Evolutionary conservation across 1,140 invertebrate genomes (phyloP).

Genomic region (Tetraneura akinire): DNA sequence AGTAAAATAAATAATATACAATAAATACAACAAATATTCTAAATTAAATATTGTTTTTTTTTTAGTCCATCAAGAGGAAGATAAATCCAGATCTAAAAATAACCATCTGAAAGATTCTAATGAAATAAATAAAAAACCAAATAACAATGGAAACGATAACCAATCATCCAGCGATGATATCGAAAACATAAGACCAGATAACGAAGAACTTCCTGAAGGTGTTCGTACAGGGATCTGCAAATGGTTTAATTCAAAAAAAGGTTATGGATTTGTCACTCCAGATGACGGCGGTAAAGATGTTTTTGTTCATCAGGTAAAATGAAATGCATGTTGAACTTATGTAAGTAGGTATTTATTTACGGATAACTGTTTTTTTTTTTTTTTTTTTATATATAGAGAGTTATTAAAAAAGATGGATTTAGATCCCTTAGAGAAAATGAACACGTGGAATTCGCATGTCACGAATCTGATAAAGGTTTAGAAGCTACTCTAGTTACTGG

Average conservation of each 20-base stretch:
- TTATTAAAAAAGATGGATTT: conserved; percentile 85
- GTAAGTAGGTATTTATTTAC: too few relatives aligned
- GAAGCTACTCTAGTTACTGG: conserved; percentile 83
- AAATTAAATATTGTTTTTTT: not conserved
- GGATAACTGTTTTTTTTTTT: conserved; percentile 50
- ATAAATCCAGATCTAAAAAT: not conserved
- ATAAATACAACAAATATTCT: too few relatives aligned
- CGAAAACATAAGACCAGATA: conserved; percentile 52
- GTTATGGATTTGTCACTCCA: conserved; percentile 89
- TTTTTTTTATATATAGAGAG: conserved; percentile 67
- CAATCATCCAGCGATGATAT: conserved; percentile 37
- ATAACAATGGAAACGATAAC: conserved; percentile 51
- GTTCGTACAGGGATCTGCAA: conserved; percentile 77
- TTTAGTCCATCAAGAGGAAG: not conserved
- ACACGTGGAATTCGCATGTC: conserved; percentile 82
- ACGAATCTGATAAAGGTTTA: conserved; percentile 78
- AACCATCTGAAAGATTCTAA: not conserved
- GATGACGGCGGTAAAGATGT: conserved; percentile 85
- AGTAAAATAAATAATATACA: too few relatives aligned
- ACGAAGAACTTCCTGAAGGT: conserved; percentile 54
- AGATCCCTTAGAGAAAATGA: conserved; percentile 84
- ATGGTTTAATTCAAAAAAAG: conserved; percentile 92
- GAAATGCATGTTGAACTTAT: too few relatives aligned
- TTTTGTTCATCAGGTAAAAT: conserved; percentile 84
- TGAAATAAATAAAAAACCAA: not conserved